These are phyloP conservation scores for Artemia sinica DNA, from an alignment of 2,888 invertebrate genomes.

Conservation along the genomic window DNA sequence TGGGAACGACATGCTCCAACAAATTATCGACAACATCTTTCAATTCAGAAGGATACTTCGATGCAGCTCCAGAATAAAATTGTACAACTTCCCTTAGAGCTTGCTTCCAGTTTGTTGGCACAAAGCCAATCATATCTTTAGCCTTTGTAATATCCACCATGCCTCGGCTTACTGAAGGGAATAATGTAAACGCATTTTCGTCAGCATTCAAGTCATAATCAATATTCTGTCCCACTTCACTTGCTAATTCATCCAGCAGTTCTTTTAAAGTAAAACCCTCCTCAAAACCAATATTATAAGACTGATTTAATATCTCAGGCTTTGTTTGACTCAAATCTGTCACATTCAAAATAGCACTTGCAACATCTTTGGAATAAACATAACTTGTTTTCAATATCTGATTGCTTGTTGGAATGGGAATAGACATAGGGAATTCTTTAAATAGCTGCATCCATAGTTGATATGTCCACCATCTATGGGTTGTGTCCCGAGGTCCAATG, in stretches of 20 bases:
- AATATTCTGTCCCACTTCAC: constrained; percentile 23
- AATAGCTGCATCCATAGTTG: constrained; percentile 33
- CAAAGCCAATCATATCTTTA: constrained; percentile 29
- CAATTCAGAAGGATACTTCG: too few relatives aligned
- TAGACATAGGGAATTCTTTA: constrained; percentile 25
- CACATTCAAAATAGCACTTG: constrained; percentile 28
- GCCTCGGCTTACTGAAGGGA: constrained; percentile 33
- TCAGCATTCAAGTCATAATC: constrained; percentile 24
- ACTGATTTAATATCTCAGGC: constrained; percentile 28
- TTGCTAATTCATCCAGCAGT: constrained; percentile 29
- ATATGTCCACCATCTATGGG: constrained; percentile 35
- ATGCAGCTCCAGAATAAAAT: constrained; percentile 28
- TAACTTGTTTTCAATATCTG: constrained; percentile 31
- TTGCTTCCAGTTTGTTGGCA: constrained; percentile 30
- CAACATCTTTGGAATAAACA: constrained; percentile 34
- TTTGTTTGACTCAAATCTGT: constrained; percentile 24
- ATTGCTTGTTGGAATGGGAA: constrained; percentile 29
- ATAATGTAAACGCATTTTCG: constrained; percentile 29
- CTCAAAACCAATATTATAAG: constrained; percentile 33
- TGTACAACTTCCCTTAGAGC: constrained; percentile 30
- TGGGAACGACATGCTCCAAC: too few relatives aligned
- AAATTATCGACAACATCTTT: too few relatives aligned
- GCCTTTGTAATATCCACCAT: constrained; percentile 32
- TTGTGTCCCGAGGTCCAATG: constrained; percentile 35
- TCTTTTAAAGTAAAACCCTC: constrained; percentile 30